Base-by-base conservation (phyloP, 2,113 vertebrate genomes). In the Mormoops blainvillei region DNA sequence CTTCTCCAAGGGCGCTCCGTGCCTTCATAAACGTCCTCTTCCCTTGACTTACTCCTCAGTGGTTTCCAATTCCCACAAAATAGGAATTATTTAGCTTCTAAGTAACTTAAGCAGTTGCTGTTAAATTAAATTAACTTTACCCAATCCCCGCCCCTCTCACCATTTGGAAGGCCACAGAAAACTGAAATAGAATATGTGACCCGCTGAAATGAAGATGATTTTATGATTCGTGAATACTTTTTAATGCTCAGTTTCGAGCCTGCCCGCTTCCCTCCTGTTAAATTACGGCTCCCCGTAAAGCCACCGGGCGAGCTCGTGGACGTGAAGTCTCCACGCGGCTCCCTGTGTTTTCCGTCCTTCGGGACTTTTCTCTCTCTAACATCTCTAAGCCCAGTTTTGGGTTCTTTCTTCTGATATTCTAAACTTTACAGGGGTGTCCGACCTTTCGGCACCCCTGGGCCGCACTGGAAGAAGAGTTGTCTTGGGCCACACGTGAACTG, bases 191-290 rank as follows among this genome's bases (percentile, higher is more conserved):
- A 95, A 86, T 71, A 97, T 89, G 80, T 97, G 98, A 96, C 94
- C 93, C 95, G 65, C 96, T 97, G 96, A 97, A 96, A 97, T 90
- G 95, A 98, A 97, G 85, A 95, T 97, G 94, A 97, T 97, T 98
- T 97, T 97, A 98, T 97, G 98, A 97, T 97, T 98, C 97, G 97
- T 96, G 95, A 98, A 97, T 89, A 95, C 92, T 93, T 98, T 98
- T 98, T 98, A 97, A 97, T 91, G 92, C 97, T 92, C 95, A 92
- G 94, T 97, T 98, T 97, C 97, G 89, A 97, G 95, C 91, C 90
- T 95, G 90, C 88, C 88, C 92, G 82, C 96, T 88, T 97, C 93
- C 88, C 96, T 98, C 91, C 95, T 92, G 92, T 96, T 98, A 98
- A 97, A 97, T 98, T 97, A 98, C 91, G 89, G 93, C 24, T 50